Conservation (phyloP, 2,888 invertebrate genomes). For the Sminthurinus aureus region DNA sequence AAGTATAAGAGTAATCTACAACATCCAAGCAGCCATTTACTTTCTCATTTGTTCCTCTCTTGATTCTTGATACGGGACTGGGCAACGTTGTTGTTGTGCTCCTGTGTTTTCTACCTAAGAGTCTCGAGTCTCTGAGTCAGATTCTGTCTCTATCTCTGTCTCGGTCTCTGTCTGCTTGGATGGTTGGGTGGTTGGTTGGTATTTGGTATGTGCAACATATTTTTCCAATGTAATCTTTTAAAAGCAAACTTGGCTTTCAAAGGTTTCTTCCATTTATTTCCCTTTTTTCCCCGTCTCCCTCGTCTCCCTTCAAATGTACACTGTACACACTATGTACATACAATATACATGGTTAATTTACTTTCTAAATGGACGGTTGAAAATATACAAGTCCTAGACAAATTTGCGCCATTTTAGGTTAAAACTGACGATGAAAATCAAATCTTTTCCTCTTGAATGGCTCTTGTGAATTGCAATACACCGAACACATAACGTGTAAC, state of each 20-base stretch:
- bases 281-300: conserved; percentile 7
- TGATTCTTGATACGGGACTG: neutral
- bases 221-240: neutral
- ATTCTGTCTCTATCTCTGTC: too few relatives aligned
- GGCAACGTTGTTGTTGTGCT: neutral
- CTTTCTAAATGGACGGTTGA: conserved; percentile 56
- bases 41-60: conserved; percentile 5
- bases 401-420: conserved; percentile 4
- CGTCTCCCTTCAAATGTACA: neutral
- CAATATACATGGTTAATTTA: conserved; percentile 54
- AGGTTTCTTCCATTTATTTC: neutral
- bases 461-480: too few relatives aligned
- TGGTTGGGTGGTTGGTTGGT: too few relatives aligned
- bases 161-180: too few relatives aligned
- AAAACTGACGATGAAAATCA: neutral
- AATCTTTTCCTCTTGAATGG: neutral
- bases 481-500: too few relatives aligned
- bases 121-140: too few relatives aligned
- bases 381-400: conserved; percentile 49
- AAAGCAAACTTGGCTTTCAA: neutral
- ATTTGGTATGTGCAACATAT: too few relatives aligned
- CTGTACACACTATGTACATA: too few relatives aligned
- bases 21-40: neutral
- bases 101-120: neutral
- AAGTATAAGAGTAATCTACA: too few relatives aligned